phyloP scores from a whole-genome alignment of 2,888 invertebrate genomes.

The Linyphia triangularis region DNA sequence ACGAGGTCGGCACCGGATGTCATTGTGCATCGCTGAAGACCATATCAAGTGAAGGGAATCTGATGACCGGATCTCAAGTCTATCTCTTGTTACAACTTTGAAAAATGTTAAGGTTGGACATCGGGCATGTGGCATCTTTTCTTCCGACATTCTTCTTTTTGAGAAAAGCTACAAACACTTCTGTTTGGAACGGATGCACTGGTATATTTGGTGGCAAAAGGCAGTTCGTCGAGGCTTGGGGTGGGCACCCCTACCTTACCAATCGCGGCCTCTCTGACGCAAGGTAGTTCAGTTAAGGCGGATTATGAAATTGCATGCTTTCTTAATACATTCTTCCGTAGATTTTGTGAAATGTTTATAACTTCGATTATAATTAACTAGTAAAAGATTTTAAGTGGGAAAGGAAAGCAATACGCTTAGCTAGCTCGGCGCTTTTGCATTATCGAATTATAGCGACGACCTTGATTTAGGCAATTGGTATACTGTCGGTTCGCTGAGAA shows the following conservation, averaged over 20 bases:
- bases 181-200: neutral
- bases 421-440: neutral
- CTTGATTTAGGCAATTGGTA: neutral
- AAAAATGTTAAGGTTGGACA: neutral
- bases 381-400: neutral
- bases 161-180: neutral
- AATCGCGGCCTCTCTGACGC: constrained; percentile 36
- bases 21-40: constrained; percentile 75
- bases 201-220: constrained; percentile 8
- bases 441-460: neutral
- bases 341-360: constrained; percentile 1
- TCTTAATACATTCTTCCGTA: constrained; percentile 5
- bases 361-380: neutral
- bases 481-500: neutral
- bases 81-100: neutral
- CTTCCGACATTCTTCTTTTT: constrained; percentile 42
- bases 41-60: constrained; percentile 48
- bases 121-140: constrained; percentile 64
- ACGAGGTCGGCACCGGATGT: constrained; percentile 76
- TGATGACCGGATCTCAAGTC: neutral
- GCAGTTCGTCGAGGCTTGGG: constrained; percentile 60
- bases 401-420: too few species aligned
- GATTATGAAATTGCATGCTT: constrained; percentile 11
- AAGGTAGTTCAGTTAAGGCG: constrained; percentile 11
- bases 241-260: constrained; percentile 47